Evolutionary conservation across 2,797 vertebrate species (phyloP), one percentile per base, ranked within the genome.

Genomic region (Miichthys miiuy): DNA sequence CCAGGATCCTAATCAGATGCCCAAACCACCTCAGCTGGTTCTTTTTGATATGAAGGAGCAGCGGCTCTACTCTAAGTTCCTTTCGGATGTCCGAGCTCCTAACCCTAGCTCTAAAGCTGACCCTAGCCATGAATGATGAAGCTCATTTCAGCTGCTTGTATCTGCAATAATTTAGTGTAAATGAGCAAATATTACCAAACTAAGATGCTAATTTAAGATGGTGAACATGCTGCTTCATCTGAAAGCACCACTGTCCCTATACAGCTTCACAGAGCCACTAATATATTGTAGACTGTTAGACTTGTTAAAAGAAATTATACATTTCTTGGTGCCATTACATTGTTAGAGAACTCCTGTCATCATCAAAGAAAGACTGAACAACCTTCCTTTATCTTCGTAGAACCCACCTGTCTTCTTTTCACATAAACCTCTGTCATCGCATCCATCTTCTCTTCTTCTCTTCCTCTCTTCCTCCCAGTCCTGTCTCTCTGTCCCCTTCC

Each of bases 381-480:
- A 68, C 47, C 54, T 17, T 62, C 54, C 70, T 78, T 74, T 50
- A 30, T 78, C 54, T 70, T 30, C 18, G n/a, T 17, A 13, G 30
- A 60, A 60, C 74, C 79, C 83, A 90, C 89, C 89, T 88, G 84
- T 84, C 84, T 82, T 69, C 57, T 62, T 73, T 77, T 30, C 76
- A 77, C 82, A 82, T 16, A 62, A 75, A 84, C 78, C 79, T 88
- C 80, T 79, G 72, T 88, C 80, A 81, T 38, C 8, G 1, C 73
- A 77, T 80, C 80, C 78, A 71, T 78, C 85, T 70, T 64, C 57
- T 42, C 58, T n/a, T 63, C 75, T 38, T 13, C 13, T 44, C 34
- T 38, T 27, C 75, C 71, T 13, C 13, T 44, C 34, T 38, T 27
- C 72, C 71, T 68, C 73, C 57, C 42, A 50, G 75, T 17, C 72